A percentile compares a stretch with the other conserved stretches of the same genome.
These are phyloP conservation scores for Amphipyra berbera DNA, from an alignment of 2,888 invertebrate species.

Conservation along the genomic window DNA sequence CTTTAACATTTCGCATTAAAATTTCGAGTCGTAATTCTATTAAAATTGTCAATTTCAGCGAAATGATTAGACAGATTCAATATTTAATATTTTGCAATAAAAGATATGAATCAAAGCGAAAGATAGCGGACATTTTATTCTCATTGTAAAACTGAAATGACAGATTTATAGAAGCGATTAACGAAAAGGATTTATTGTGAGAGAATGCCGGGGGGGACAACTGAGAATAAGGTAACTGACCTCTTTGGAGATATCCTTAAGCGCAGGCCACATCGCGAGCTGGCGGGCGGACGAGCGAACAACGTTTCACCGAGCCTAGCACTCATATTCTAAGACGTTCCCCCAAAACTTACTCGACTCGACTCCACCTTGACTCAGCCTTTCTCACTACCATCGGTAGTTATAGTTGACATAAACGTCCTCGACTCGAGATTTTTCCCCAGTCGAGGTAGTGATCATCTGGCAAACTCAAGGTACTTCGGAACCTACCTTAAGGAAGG, in stretches of 20 bases:
- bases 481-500: too few species aligned
- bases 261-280: too few species aligned
- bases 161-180: slow-evolving; percentile 15
- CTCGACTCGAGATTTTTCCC: too few species aligned
- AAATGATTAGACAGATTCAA: slow-evolving; percentile 27
- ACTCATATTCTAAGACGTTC: too few species aligned
- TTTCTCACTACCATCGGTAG: too few species aligned
- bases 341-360: too few species aligned
- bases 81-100: slow-evolving; percentile 35
- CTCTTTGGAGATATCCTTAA: background rate
- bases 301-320: too few species aligned
- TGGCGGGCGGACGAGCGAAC: too few species aligned
- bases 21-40: slow-evolving; percentile 4
- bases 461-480: too few species aligned
- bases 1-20: background rate
- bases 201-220: background rate
- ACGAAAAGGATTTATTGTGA: slow-evolving; percentile 12
- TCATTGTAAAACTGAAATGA: slow-evolving; percentile 19
- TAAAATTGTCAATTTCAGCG: slow-evolving; percentile 10
- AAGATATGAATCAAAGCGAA: slow-evolving; percentile 15
- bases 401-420: too few species aligned
- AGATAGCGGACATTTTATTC: slow-evolving; percentile 22
- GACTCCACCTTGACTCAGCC: too few species aligned
- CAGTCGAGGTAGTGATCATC: too few species aligned
- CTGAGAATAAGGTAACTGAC: background rate